A percentile compares a stretch with the other conserved stretches of the same genome.
Conservation (phyloP, 2,888 invertebrate species). For the Dryadula phaetusa region DNA sequence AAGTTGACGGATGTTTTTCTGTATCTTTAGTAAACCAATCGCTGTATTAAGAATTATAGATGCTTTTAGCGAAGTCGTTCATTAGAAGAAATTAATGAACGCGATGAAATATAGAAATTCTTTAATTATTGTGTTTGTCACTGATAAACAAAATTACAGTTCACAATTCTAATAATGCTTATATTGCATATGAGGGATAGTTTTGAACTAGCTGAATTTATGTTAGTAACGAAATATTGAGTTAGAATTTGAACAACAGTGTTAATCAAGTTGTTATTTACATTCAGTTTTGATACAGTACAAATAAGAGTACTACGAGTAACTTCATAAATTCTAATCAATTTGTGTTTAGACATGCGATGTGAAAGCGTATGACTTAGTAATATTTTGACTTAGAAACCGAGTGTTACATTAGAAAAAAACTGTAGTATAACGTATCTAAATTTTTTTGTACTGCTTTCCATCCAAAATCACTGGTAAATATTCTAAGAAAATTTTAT, state of each 20-base stretch:
- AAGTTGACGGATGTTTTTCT: constrained; percentile 54
- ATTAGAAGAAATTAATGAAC: constrained; percentile 22
- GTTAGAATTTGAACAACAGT: constrained; percentile 51
- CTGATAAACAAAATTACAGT: constrained; percentile 51
- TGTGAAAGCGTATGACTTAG: no score
- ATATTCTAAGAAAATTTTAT: background rate
- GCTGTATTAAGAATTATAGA: constrained; percentile 25
- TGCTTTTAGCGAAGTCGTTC: constrained; percentile 27
- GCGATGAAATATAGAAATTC: constrained; percentile 8
- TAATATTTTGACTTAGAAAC: no score
- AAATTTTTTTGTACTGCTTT: no score
- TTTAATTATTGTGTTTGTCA: constrained; percentile 50
- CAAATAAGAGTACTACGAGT: background rate
- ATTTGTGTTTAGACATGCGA: no score
- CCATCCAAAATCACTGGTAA: no score
- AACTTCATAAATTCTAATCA: no score
- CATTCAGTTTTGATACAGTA: constrained; percentile 38
- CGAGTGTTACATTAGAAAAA: no score
- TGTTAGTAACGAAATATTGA: constrained; percentile 51
- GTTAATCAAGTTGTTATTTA: constrained; percentile 34
- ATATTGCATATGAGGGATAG: constrained; percentile 51
- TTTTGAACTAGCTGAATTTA: constrained; percentile 56
- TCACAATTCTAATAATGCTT: constrained; percentile 51
- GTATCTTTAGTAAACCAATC: constrained; percentile 5
- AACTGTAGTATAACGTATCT: no score